Base-by-base conservation (phyloP, 1,140 invertebrate species). In the Drosophila setifemur region DNA sequence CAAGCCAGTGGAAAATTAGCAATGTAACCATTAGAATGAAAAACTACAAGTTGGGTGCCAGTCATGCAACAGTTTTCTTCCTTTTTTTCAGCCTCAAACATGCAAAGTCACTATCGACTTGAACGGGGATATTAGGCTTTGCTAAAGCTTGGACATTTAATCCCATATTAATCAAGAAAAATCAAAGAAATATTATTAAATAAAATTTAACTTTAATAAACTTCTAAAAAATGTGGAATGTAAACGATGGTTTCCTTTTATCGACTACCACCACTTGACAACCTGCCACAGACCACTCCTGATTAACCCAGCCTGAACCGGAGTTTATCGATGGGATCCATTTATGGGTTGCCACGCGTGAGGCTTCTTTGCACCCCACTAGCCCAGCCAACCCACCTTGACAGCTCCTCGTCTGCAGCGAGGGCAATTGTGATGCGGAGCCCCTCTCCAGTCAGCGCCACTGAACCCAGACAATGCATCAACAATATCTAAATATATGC, bases 401-500 rank as follows among this genome's bases (percentile, higher is more conserved):
- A 49, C 58, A 64, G 61, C 58, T 64, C 60, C 49, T 39, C 60
- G 55, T 63, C 40, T 63, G 35, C 57, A 28, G 39, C 57, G 29
- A 48, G 29, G 55, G 67, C 63, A 55, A 69, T 55, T 69, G 66
- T 55, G 42, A 61, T 25, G 6, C 40, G 33, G 25, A 8, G 33
- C 31, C 40, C 40, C 29, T 16, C 53, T 23, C 54, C 29, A 35
- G 21, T 64, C 60, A 40, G 44, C 53, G 48, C 29, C 60, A 58
- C 70, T 86, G 71, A 39, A 23, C 35, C 39, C 73, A 83, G 73
- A 72, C 77, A 64, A 82, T 64, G 67, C 61, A 83, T 73, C 57
- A 40, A 63, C 47, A 70, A 77, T 82, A 78, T 78, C 74, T 79
- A 85, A 85, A 85, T 83, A 83, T 79, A 83, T 83, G 79, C 75